Conservation (phyloP, 2,113 vertebrate genomes). For the Caretta caretta region DNA sequence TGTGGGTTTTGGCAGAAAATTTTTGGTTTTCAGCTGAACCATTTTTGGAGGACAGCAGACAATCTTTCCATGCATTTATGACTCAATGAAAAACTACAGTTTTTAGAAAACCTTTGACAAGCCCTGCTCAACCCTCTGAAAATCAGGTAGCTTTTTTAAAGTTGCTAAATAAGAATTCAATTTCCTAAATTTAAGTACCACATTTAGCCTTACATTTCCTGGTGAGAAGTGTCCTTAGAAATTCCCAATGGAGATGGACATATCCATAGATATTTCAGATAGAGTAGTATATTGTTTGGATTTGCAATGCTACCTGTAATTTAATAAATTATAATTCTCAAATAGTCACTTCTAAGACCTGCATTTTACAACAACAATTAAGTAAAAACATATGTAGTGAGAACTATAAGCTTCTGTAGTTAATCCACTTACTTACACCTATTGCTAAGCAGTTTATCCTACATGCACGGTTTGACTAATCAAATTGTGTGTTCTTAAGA, state of each 20-base stretch:
- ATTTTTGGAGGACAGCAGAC: not conserved
- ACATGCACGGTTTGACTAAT: not conserved
- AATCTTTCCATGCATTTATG: not conserved
- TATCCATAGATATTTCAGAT: not conserved
- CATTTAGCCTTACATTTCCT: not conserved
- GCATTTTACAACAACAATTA: not conserved
- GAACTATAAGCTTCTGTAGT: not conserved
- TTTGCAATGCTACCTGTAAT: not conserved
- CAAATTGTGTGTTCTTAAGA: not conserved
- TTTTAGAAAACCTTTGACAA: rapidly evolving
- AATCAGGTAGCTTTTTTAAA: not conserved
- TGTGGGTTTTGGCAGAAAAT: not conserved
- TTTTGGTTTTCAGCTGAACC: not conserved
- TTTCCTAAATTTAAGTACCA: not conserved
- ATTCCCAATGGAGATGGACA: not conserved
- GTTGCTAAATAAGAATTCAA: not conserved
- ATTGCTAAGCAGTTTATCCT: not conserved
- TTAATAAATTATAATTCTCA: not conserved
- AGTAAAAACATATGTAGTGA: not conserved
- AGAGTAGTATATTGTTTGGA: not conserved
- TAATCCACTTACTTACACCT: not conserved
- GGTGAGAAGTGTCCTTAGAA: not conserved
- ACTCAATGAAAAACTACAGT: not conserved
- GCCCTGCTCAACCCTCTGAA: not conserved
- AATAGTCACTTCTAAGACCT: not conserved